phyloP scores from a whole-genome alignment of 1,140 invertebrate species.

The Drosophila ercepeae region DNA sequence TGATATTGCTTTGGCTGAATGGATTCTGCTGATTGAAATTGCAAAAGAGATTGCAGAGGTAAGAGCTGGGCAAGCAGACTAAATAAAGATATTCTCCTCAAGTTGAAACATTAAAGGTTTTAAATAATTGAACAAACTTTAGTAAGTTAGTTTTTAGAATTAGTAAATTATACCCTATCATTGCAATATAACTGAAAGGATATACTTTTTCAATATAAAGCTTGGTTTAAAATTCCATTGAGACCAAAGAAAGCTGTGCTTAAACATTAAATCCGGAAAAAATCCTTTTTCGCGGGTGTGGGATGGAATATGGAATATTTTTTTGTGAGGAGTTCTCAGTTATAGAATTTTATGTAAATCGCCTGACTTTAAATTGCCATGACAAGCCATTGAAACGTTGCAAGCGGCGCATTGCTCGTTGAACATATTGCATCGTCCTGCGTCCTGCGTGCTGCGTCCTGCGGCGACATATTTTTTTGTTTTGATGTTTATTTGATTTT shows the following conservation, averaged over 20 bases:
- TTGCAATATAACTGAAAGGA: background rate
- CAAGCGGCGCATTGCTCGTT: constrained; percentile 18
- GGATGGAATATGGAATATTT: constrained; percentile 1
- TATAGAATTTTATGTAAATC: constrained; percentile 58
- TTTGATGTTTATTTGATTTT: constrained; percentile 79
- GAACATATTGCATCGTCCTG: constrained; percentile 5
- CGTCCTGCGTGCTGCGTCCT: constrained; percentile 65
- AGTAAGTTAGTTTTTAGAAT: background rate
- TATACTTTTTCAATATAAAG: background rate
- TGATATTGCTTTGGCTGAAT: constrained; percentile 15
- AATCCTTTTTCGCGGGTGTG: constrained; percentile 14
- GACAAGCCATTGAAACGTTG: constrained; percentile 58
- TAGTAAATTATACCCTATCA: no score
- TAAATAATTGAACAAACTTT: no score
- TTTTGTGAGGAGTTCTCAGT: constrained; percentile 21
- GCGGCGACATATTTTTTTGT: constrained; percentile 69
- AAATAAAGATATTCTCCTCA: constrained; percentile 9
- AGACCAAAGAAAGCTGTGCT: constrained; percentile 9
- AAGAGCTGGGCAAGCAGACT: background rate
- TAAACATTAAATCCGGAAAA: constrained; percentile 25
- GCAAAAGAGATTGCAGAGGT: background rate
- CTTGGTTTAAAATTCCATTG: background rate
- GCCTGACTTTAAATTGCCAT: constrained; percentile 53
- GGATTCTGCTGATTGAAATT: constrained; percentile 15
- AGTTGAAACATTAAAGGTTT: background rate